Conservation (phyloP, 2,113 vertebrate genomes). For the Ptychochromis oligacanthus region DNA sequence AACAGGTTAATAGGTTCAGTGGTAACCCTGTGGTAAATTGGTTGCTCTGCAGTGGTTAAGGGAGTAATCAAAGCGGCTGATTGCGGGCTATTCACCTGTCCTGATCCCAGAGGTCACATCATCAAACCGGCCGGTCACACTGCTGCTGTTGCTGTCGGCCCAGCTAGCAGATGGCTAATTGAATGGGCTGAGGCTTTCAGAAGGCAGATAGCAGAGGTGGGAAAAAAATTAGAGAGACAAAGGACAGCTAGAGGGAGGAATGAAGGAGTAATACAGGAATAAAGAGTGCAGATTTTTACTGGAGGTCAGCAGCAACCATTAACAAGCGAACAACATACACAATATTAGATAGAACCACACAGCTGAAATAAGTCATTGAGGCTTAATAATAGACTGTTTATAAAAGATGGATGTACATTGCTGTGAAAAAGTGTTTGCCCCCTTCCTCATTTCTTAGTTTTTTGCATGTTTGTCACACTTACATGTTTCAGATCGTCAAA, state of each 20-base stretch:
- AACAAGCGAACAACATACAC: background rate
- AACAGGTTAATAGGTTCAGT: constrained; percentile 63
- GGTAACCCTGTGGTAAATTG: constrained; percentile 59
- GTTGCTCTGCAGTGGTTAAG: constrained; percentile 62
- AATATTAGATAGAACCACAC: background rate
- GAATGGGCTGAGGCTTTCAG: constrained; percentile 31
- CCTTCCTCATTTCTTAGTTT: too few species aligned
- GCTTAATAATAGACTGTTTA: background rate
- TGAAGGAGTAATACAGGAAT: constrained; percentile 1
- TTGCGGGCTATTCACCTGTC: constrained; percentile 59
- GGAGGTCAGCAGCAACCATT: constrained; percentile 6
- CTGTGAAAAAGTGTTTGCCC: background rate
- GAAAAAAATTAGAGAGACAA: constrained; percentile 32
- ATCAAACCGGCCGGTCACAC: constrained; percentile 28
- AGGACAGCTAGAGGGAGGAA: constrained; percentile 1
- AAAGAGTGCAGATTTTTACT: constrained; percentile 7
- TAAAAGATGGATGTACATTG: background rate
- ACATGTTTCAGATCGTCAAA: too few species aligned
- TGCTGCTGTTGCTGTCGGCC: constrained; percentile 7
- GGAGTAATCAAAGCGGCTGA: constrained; percentile 68
- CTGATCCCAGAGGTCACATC: constrained; percentile 50
- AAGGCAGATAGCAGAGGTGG: constrained; percentile 23
- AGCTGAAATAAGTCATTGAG: background rate
- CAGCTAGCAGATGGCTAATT: constrained; percentile 56
- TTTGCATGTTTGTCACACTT: too few species aligned